Percentiles rank a stretch among this genome's conserved stretches.
Evolutionary conservation across 2,888 invertebrate genomes (phyloP).

Genomic region (Melinaea marsaeus): DNA sequence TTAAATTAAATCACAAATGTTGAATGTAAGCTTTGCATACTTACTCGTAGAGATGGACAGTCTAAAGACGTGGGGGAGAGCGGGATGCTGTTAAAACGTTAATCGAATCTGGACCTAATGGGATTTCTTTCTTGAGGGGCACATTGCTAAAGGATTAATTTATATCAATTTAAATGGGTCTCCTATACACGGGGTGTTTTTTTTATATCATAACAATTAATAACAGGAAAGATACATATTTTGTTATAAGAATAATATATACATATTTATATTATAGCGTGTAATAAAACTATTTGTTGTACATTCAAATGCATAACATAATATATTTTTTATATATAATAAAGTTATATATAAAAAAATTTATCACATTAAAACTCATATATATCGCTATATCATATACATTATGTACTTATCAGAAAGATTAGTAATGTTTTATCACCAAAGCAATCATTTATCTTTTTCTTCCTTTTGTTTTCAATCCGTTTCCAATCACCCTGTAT

Average conservation of each 20-base stretch:
- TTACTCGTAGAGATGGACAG: conserved; percentile 35
- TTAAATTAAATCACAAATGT: background rate
- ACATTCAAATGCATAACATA: too few species aligned
- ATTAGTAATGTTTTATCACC: background rate
- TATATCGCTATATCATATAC: conserved; percentile 1
- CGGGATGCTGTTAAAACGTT: conserved; percentile 65
- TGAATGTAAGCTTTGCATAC: conserved; percentile 21
- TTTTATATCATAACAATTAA: conserved; percentile 11
- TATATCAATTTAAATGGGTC: conserved; percentile 76
- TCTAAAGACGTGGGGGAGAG: conserved; percentile 33
- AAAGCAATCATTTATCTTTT: conserved; percentile 18
- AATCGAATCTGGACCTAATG: conserved; percentile 75
- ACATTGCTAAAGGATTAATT: conserved; percentile 75
- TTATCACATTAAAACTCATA: too few species aligned
- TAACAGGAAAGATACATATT: too few species aligned
- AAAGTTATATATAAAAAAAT: too few species aligned
- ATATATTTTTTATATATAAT: too few species aligned
- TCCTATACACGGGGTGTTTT: conserved; percentile 49
- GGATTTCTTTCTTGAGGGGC: conserved; percentile 78
- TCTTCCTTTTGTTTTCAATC: conserved; percentile 21
- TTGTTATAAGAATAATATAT: too few species aligned
- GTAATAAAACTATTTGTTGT: too few species aligned
- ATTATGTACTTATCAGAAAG: too few species aligned
- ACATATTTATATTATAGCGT: too few species aligned
- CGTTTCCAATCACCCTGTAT: conserved; percentile 48